phyloP scores from a whole-genome alignment of 1,140 invertebrate genomes.

The Procambarus virginalis region DNA sequence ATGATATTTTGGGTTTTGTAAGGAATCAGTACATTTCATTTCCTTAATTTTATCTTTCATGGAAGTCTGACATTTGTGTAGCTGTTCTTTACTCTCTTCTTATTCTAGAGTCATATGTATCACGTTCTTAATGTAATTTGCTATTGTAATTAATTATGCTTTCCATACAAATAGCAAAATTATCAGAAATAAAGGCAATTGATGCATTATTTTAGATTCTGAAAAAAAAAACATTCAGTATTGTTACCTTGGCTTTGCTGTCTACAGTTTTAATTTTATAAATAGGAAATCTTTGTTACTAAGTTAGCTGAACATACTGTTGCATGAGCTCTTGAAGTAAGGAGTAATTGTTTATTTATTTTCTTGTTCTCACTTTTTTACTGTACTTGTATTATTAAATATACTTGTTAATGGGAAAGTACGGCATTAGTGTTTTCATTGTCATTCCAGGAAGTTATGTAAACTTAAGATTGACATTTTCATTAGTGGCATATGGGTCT shows the following conservation, averaged over 20 bases:
- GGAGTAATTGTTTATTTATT: constrained; percentile 63
- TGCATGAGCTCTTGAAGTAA: constrained; percentile 61
- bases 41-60: constrained; percentile 2
- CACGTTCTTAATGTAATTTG: neutral
- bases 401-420: constrained; percentile 66
- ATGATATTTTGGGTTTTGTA: constrained; percentile 24
- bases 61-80: neutral
- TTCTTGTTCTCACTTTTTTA: constrained; percentile 68
- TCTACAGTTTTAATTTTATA: constrained; percentile 25
- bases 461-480: too few species aligned
- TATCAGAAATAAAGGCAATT: neutral
- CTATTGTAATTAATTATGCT: neutral
- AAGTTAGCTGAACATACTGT: constrained; percentile 42
- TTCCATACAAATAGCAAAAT: neutral
- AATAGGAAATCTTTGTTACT: constrained; percentile 24
- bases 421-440: constrained; percentile 15
- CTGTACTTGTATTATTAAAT: constrained; percentile 65
- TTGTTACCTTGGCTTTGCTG: neutral
- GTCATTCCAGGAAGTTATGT: neutral
- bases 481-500: too few species aligned
- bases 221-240: neutral
- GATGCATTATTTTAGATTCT: neutral
- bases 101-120: neutral
- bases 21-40: constrained; percentile 12
- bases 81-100: neutral